Evolutionary conservation across 64 coral and sea anemone genomes (phyloP).

Genomic region (Astreopora myriophthalma): DNA sequence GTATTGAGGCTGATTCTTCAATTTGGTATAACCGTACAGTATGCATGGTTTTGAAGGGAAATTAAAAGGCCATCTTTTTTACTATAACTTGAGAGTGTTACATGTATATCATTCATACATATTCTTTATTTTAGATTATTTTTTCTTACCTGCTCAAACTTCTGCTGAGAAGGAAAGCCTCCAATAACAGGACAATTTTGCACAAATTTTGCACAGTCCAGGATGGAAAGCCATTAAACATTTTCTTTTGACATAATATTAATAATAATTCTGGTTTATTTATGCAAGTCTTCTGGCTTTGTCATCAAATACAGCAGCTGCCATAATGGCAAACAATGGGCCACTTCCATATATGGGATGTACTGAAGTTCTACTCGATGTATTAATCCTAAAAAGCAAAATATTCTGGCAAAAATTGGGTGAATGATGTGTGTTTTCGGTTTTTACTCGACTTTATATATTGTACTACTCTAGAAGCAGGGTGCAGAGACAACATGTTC

Average conservation of each 20-base stretch:
- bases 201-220: background rate
- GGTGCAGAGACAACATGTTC: conserved; percentile 54
- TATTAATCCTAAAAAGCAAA: conserved; percentile 60
- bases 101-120: background rate
- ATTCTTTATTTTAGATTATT: background rate
- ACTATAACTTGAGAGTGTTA: background rate
- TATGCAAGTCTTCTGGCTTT: conserved; percentile 6
- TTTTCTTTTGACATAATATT: conserved; percentile 43
- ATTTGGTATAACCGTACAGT: background rate
- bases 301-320: conserved; percentile 49
- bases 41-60: background rate
- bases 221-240: conserved; percentile 1
- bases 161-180: background rate
- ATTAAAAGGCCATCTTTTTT: background rate
- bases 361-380: conserved; percentile 39
- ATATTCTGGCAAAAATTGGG: conserved; percentile 56
- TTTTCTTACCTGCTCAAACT: background rate
- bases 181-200: background rate
- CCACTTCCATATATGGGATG: conserved; percentile 74
- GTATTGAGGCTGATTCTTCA: background rate
- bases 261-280: conserved; percentile 32
- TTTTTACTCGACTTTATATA: conserved; percentile 8
- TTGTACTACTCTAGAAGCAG: background rate
- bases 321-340: conserved; percentile 64
- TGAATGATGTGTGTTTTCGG: conserved; percentile 62